Conservation (phyloP, 2,797 vertebrate species). For the Diplodus sargus region DNA sequence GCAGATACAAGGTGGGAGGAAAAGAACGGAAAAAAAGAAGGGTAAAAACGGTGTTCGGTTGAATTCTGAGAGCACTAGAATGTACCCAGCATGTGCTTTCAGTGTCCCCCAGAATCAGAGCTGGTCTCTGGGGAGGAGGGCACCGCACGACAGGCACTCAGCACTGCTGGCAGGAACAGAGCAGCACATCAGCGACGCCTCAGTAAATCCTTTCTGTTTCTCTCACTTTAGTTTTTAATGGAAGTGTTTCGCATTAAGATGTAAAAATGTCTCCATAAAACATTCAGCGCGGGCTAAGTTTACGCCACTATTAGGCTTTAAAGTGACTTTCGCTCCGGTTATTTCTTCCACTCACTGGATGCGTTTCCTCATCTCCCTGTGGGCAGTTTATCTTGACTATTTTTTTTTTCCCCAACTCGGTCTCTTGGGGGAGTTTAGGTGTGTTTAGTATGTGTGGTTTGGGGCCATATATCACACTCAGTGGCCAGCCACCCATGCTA, state of each 20-base stretch:
- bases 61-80: slow-evolving; percentile 32
- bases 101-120: slow-evolving; percentile 52
- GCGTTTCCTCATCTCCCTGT: slow-evolving; percentile 49
- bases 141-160: slow-evolving; percentile 66
- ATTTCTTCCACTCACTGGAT: slow-evolving; percentile 54
- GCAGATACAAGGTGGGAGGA: slow-evolving; percentile 1
- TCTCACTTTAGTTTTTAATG: slow-evolving; percentile 70
- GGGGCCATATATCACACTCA: slow-evolving; percentile 68
- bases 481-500: slow-evolving; percentile 45
- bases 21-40: slow-evolving; percentile 4
- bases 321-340: slow-evolving; percentile 62
- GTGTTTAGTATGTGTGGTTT: slow-evolving; percentile 58
- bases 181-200: slow-evolving; percentile 65
- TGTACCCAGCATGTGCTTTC: slow-evolving; percentile 46
- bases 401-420: slow-evolving; percentile 46
- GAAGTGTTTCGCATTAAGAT: slow-evolving; percentile 76
- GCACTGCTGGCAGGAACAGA: slow-evolving; percentile 44
- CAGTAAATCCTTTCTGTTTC: slow-evolving; percentile 60
- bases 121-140: slow-evolving; percentile 63
- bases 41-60: slow-evolving; percentile 37
- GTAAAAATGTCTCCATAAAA: slow-evolving; percentile 79
- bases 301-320: slow-evolving; percentile 60
- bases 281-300: slow-evolving; percentile 76
- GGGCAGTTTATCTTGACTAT: slow-evolving; percentile 63
- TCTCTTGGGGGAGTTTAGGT: slow-evolving; percentile 61